These are phyloP conservation scores for Parnassius glacialis DNA, from an alignment of 2,888 invertebrate species.

Conservation along the genomic window DNA sequence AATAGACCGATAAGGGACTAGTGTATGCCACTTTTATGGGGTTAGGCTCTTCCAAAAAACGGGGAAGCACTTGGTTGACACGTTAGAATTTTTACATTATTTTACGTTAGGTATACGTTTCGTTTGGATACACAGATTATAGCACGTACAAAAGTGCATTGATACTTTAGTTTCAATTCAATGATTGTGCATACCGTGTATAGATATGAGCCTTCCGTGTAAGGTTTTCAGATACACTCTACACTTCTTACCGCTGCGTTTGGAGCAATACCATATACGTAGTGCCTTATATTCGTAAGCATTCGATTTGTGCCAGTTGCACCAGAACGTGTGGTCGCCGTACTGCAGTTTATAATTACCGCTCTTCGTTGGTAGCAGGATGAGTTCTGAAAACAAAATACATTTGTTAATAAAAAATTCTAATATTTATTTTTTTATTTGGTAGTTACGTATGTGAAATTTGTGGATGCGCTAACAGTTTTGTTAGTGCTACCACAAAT, in stretches of 20 bases:
- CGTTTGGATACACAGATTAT: too few species aligned
- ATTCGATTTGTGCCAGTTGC: conserved; percentile 35
- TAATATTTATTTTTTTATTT: too few species aligned
- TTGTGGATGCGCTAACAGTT: too few species aligned
- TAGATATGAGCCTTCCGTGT: conserved; percentile 31
- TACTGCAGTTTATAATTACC: conserved; percentile 41
- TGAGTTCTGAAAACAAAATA: conserved; percentile 24
- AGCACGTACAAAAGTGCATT: too few species aligned
- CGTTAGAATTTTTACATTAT: too few species aligned
- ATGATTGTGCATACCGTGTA: conserved; percentile 40
- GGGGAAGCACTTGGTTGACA: too few species aligned
- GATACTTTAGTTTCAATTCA: conserved; percentile 13
- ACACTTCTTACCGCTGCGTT: conserved; percentile 40
- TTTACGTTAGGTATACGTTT: too few species aligned
- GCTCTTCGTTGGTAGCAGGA: conserved; percentile 30
- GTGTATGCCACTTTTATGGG: too few species aligned
- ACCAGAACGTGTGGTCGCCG: conserved; percentile 41
- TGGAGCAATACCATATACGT: conserved; percentile 49
- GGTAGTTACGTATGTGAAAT: too few species aligned
- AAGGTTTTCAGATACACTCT: conserved; percentile 38
- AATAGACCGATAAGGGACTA: too few species aligned
- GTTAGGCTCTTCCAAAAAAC: too few species aligned
- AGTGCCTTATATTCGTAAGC: conserved; percentile 24
- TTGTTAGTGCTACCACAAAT: too few species aligned
- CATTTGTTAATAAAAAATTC: neutral